Evolutionary conservation across 2,888 invertebrate species (phyloP), one percentile per base, ranked within the genome.

Genomic region (Cerceris ruficornis): DNA sequence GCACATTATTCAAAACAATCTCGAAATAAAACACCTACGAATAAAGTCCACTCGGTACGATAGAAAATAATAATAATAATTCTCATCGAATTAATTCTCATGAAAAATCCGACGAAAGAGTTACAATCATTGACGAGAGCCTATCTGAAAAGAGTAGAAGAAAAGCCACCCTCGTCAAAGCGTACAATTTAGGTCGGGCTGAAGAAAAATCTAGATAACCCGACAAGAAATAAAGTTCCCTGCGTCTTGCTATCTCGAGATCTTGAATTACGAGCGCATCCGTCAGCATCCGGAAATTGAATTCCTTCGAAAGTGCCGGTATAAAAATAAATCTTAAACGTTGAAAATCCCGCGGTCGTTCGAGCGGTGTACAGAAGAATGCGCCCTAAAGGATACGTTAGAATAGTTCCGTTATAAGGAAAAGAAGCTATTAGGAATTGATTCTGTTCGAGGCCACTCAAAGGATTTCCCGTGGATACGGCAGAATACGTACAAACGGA

Each of bases 201-300:
- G 9, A 28, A 54, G 55, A 61, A 15, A 49, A 41, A 73, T 75
- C 75, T 28, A 46, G 57, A 67, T 73, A 67, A 28, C 61, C 4
- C 6, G 50, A 39, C 41, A 28, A 74, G 75, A 75, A 76, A 68
- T 75, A 74, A 67, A 62, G 54, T 74, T 76, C 54, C 60, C 58
- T 5, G 62, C 62, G 28, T 58, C 41, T 8, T 13, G 41, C 46
- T 55, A 69, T 65, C 62, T 28, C 7, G 55, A 54, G 43, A 75
- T 75, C 77, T 69, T 57, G 64, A 76, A 54, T 76, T 69, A 77
- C 65, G 66, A 50, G 60, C 49, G 60, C 66, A 72, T 75, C 75
- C 65, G 69, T 76, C 71, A 73, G 61, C 69, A 57, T 64, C 75
- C 75, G 72, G 68, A 82, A 83, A 82, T 79, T 70, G 68, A 76